These are phyloP conservation scores for Cynodonichthys magdalenae DNA, from an alignment of 2,797 vertebrate genomes.

Conservation along the genomic window DNA sequence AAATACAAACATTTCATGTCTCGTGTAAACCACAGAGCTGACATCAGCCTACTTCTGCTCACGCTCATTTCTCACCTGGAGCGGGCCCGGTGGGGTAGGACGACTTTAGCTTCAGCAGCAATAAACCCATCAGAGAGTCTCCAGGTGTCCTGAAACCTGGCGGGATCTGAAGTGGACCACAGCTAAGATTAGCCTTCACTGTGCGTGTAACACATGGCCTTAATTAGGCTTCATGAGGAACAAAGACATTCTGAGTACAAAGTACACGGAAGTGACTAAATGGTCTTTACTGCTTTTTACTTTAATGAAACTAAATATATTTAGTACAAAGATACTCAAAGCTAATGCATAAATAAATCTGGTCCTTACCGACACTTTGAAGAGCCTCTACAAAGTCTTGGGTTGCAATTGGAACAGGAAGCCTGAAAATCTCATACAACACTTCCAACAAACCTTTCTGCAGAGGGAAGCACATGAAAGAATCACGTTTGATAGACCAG, in stretches of 20 bases:
- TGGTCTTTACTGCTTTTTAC: neutral
- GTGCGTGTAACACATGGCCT: neutral
- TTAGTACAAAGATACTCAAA: neutral
- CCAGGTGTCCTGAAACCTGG: conserved; percentile 97
- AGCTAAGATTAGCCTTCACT: conserved; percentile 2
- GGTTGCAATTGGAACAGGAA: conserved; percentile 91
- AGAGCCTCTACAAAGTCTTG: conserved; percentile 95
- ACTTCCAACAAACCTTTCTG: conserved; percentile 95
- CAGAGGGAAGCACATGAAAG: conserved; percentile 39
- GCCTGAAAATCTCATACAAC: conserved; percentile 96
- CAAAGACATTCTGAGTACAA: neutral
- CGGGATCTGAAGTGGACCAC: conserved; percentile 83
- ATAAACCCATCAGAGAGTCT: conserved; percentile 97
- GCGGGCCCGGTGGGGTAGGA: conserved; percentile 94
- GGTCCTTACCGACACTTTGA: conserved; percentile 91
- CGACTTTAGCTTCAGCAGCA: conserved; percentile 95
- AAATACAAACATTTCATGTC: conserved; percentile 8
- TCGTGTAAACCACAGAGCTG: neutral
- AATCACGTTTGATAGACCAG: conserved; percentile 2
- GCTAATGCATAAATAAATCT: neutral
- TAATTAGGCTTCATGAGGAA: neutral
- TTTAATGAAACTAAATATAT: too few relatives aligned
- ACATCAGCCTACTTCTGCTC: neutral
- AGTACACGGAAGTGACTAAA: neutral
- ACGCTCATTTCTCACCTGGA: conserved; percentile 84